A percentile compares a stretch with the other conserved stretches of the same genome.
phyloP scores from a whole-genome alignment of 2,797 vertebrate species.

The Ataeniobius toweri region DNA sequence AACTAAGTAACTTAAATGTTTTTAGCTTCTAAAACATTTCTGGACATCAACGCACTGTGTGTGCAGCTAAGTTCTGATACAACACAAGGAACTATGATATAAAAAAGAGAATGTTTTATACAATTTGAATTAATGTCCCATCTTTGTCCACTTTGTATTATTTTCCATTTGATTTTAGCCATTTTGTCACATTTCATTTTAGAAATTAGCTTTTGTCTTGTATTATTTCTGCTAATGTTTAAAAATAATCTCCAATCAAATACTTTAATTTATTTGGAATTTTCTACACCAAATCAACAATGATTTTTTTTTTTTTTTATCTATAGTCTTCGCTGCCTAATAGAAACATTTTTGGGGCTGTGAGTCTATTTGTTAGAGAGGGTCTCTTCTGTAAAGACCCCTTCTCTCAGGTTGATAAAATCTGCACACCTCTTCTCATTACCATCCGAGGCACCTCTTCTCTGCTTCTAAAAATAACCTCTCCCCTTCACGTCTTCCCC shows the following conservation, averaged over 20 bases:
- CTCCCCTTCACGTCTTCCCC: constrained; percentile 23
- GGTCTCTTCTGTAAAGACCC: constrained; percentile 1
- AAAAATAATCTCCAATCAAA: neutral
- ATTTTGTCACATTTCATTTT: neutral
- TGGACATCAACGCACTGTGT: neutral
- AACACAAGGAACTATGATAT: neutral
- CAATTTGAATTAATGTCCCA: neutral
- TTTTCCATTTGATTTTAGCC: neutral
- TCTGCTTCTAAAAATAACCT: constrained; percentile 66
- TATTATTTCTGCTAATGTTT: neutral
- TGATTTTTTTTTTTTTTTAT: neutral
- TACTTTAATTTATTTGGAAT: neutral
- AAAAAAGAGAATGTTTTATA: neutral
- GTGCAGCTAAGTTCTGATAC: neutral
- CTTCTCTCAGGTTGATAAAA: constrained; percentile 1
- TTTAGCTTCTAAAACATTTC: neutral
- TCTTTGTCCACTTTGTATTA: neutral
- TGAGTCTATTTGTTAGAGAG: neutral
- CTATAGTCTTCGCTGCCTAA: neutral
- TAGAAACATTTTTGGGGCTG: neutral
- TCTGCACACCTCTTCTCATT: constrained; percentile 45
- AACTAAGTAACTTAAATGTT: neutral
- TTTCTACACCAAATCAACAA: neutral
- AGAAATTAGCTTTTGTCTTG: neutral
- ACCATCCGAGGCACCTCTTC: constrained; percentile 48